phyloP scores from a whole-genome alignment of 2,797 vertebrate genomes.

The Trematomus bernacchii region DNA sequence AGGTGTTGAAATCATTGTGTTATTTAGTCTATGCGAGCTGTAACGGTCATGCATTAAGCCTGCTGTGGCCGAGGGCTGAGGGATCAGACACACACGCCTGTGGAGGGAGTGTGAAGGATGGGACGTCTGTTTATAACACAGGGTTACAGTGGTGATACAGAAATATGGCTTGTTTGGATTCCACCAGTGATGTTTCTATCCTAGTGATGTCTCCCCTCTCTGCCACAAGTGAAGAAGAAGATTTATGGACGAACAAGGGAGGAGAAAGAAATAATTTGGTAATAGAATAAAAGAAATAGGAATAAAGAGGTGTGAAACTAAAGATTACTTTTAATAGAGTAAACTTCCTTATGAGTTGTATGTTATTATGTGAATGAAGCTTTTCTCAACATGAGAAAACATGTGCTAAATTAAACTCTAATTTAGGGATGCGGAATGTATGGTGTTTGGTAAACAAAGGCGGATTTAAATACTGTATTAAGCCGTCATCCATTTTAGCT shows the following conservation, averaged over 20 bases:
- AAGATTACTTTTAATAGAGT: conserved; percentile 56
- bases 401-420: conserved; percentile 52
- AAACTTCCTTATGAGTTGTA: conserved; percentile 59
- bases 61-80: conserved; percentile 20
- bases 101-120: conserved; percentile 27
- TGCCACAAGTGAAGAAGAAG: conserved; percentile 39
- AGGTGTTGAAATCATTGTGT: conserved; percentile 37
- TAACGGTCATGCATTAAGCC: conserved; percentile 16
- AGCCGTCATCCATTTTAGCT: conserved; percentile 60
- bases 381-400: conserved; percentile 41
- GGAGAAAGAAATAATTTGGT: conserved; percentile 44
- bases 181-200: conserved; percentile 43
- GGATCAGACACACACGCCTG: conserved; percentile 30
- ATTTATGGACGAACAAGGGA: conserved; percentile 60
- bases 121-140: conserved; percentile 36
- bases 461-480: conserved; percentile 59
- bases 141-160: conserved; percentile 52
- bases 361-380: conserved; percentile 56
- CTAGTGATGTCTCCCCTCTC: neutral
- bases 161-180: conserved; percentile 77
- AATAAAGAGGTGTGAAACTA: conserved; percentile 40
- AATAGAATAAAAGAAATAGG: conserved; percentile 47
- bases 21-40: conserved; percentile 6
- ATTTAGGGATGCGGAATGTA: conserved; percentile 57
- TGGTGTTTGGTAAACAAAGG: conserved; percentile 53